These are phyloP conservation scores for Columba janthina DNA, from an alignment of 2,113 vertebrate genomes.

Conservation along the genomic window DNA sequence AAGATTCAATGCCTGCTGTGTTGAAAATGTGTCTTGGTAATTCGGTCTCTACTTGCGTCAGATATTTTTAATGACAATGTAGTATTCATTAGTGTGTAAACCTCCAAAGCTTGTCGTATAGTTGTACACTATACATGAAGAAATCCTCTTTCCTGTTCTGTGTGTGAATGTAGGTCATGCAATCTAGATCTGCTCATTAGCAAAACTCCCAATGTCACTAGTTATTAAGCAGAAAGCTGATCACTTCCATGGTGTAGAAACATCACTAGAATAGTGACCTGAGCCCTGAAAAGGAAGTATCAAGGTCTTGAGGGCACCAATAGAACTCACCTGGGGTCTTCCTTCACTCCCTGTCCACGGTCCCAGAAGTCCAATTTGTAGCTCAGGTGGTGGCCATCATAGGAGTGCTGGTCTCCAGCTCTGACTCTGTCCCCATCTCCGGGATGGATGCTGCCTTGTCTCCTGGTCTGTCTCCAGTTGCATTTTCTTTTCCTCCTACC, in stretches of 20 bases:
- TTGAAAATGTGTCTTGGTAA: background rate
- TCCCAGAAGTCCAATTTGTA: background rate
- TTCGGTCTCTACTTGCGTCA: background rate
- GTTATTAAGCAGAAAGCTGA: background rate
- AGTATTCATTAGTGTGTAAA: background rate
- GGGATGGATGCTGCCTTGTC: background rate
- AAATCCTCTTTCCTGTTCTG: background rate
- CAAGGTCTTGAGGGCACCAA: background rate
- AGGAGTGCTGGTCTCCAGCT: fast-evolving
- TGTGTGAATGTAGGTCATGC: background rate
- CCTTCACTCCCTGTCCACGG: background rate
- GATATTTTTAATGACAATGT: background rate
- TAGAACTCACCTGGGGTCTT: background rate
- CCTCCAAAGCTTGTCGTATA: background rate
- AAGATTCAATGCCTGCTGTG: background rate
- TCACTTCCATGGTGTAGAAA: background rate
- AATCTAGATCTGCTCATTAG: background rate
- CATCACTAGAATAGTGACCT: background rate
- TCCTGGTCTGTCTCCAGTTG: background rate
- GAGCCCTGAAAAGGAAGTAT: background rate
- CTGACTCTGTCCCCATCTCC: background rate
- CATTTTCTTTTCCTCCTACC: background rate
- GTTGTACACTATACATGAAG: background rate
- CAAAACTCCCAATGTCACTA: background rate
- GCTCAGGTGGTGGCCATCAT: background rate